A percentile compares a stretch with the other conserved stretches of the same genome.
These are phyloP conservation scores for Amphiprion ocellaris DNA, from an alignment of 2,113 vertebrate species.

Conservation along the genomic window DNA sequence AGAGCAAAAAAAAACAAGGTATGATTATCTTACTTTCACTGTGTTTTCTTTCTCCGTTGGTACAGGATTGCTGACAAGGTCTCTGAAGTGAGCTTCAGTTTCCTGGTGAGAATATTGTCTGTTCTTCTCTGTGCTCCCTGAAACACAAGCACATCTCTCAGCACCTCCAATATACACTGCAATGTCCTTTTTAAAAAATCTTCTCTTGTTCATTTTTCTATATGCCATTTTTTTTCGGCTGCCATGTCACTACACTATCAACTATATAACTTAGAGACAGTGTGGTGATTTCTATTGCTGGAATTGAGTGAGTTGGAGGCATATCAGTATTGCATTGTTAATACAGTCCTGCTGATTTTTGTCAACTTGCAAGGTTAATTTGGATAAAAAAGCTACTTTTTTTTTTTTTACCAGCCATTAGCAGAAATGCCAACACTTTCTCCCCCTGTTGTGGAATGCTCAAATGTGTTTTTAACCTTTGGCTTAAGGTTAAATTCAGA, in stretches of 20 bases:
- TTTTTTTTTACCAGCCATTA: conserved; percentile 43
- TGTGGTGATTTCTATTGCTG: neutral
- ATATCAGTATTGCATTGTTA: conserved; percentile 24
- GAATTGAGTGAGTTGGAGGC: conserved; percentile 13
- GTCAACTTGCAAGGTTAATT: conserved; percentile 21
- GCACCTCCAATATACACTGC: conserved; percentile 69
- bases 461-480: conserved; percentile 77
- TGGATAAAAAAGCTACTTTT: conserved; percentile 23
- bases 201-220: neutral
- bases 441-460: conserved; percentile 52
- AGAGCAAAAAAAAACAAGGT: conserved; percentile 45
- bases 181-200: conserved; percentile 53
- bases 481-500: conserved; percentile 74
- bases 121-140: conserved; percentile 82
- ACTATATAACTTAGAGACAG: neutral
- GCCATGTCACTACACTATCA: neutral
- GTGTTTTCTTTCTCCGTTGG: conserved; percentile 88
- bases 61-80: conserved; percentile 83
- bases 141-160: conserved; percentile 82
- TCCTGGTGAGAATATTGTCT: conserved; percentile 88
- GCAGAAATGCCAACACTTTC: conserved; percentile 46
- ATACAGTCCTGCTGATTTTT: conserved; percentile 19
- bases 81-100: conserved; percentile 88
- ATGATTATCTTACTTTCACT: conserved; percentile 82
- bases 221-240: conserved; percentile 5